phyloP scores from a whole-genome alignment of 2,888 invertebrate species.

The Chrysotoxum bicinctum region DNA sequence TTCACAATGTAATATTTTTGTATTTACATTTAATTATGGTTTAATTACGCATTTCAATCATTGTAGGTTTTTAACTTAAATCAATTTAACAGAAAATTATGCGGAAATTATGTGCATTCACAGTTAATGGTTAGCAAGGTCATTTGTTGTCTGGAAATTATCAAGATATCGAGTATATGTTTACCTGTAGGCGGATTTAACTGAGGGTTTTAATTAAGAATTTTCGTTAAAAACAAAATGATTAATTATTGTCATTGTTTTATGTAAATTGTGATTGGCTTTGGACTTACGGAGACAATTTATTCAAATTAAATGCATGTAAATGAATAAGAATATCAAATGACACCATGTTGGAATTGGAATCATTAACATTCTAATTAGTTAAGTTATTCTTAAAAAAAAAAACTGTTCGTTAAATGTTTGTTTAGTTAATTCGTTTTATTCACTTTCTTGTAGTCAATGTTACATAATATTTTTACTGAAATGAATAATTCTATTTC shows the following conservation, averaged over 20 bases:
- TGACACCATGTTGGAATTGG: not conserved
- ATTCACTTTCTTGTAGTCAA: not conserved
- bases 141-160: not conserved
- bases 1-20: not conserved
- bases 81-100: not conserved
- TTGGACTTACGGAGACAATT: not conserved
- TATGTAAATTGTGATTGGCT: not conserved
- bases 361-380: conserved; percentile 1
- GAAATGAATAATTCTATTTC: not conserved
- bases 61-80: not conserved
- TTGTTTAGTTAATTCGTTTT: not conserved
- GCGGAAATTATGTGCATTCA: not conserved
- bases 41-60: not conserved
- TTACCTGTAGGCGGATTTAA: conserved; percentile 11
- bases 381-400: not conserved
- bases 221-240: not conserved
- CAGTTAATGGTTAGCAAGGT: not conserved
- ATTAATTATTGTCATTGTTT: conserved; percentile 8
- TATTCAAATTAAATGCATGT: conserved; percentile 5
- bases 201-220: not conserved
- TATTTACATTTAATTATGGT: not conserved
- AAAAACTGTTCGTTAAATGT: not conserved
- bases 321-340: conserved; percentile 11
- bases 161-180: not conserved
- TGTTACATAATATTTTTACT: not conserved